Conservation (phyloP, 2,888 invertebrate species). For the Drosophila siamana region DNA sequence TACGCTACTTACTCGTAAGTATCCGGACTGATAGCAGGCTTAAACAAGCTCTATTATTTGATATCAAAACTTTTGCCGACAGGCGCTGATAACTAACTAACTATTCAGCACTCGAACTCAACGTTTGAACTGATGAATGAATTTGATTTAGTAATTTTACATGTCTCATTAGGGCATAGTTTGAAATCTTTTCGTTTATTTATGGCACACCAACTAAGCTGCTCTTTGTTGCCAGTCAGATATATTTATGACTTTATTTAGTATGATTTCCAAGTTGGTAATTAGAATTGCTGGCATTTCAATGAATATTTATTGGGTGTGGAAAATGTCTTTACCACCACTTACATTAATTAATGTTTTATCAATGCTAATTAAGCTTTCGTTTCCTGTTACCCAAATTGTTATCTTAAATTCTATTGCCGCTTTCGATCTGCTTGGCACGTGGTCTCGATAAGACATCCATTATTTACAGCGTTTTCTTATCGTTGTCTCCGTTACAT, state of each 20-base stretch:
- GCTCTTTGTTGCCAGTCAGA: neutral
- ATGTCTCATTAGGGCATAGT: conserved; percentile 26
- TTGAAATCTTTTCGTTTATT: conserved; percentile 22
- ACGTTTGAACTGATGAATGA: neutral
- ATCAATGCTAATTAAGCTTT: conserved; percentile 8
- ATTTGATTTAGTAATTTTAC: conserved; percentile 6
- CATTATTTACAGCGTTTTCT: neutral
- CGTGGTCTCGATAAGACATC: conserved; percentile 10
- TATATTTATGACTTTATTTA: conserved; percentile 5
- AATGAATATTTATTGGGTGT: too few species aligned
- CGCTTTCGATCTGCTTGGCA: conserved; percentile 6
- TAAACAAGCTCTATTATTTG: conserved; percentile 17
- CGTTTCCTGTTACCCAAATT: conserved; percentile 2
- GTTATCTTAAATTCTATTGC: conserved; percentile 8
- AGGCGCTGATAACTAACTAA: conserved; percentile 28
- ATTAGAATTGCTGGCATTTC: too few species aligned
- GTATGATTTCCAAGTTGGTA: neutral
- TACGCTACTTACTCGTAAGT: conserved; percentile 12
- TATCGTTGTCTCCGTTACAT: conserved; percentile 3
- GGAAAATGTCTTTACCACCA: neutral
- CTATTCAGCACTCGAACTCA: conserved; percentile 1
- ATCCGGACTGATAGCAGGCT: conserved; percentile 29
- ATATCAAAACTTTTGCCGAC: conserved; percentile 9
- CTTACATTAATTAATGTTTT: neutral
- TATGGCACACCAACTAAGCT: neutral